Base-by-base conservation (phyloP, 2,797 vertebrate species). In the Etheostoma perlongum region DNA sequence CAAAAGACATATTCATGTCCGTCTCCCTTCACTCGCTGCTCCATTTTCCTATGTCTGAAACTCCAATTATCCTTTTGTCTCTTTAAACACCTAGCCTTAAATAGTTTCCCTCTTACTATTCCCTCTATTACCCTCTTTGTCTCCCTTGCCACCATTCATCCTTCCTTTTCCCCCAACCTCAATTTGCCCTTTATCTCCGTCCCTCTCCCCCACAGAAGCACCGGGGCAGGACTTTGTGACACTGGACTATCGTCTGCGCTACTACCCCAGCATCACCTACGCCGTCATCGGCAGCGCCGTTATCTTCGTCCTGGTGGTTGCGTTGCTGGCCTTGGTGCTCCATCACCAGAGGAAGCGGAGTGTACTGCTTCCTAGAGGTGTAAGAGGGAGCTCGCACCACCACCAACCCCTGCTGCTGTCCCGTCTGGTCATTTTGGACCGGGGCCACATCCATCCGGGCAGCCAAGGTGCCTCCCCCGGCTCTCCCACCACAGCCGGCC, bases 291-390 rank as follows among this genome's bases (percentile, higher is more conserved):
- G 98, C 79, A 99, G 98, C 66, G 97, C 97, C 0, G 95, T 99
- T 82, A 97, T 99, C 91, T 99, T 99, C 0, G 97, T 99, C 8
- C 93, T 99, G 47, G 97, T 99, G 84, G 97, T 99, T 89, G 98
- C 97, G 0, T 90, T 99, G 40, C 90, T 99, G 11, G 98, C 98
- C 0, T 76, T 99, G 25, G 96, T 98, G 74, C 91, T 99, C 71
- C 98, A 99, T 85, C 98, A 99, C 85, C 98, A 99, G 85, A 95
- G 98, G 73, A 99, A 99, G 77, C 94, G 97, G 57, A 98, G 96
- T 67, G 96, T 97, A 10, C 96, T 99, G 63, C 92, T 99, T 93
- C 96, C 97, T 0, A 88, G 94, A 12, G 92, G 89, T 0, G 92
- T 92, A 11, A 94, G 97, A 67, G 90, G 91, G 33, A 82, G 87